Conservation (phyloP, 2,113 vertebrate genomes). For the Atrichornis clamosus region DNA sequence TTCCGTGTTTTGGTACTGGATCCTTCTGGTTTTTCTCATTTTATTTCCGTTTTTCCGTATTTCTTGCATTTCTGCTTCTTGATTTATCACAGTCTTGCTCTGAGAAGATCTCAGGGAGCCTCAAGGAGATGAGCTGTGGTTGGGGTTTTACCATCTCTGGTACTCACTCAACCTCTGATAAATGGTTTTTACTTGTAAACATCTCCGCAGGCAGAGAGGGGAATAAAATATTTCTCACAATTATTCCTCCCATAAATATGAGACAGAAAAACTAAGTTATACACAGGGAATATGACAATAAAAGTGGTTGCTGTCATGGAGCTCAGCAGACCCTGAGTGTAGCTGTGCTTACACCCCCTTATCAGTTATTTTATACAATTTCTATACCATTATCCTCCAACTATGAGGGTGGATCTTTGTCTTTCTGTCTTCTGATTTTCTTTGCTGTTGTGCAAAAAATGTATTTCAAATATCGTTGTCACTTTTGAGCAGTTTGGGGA, state of each 20-base stretch:
- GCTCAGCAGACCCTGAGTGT: background rate
- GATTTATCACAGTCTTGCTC: background rate
- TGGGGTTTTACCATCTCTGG: background rate
- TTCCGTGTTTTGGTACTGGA: background rate
- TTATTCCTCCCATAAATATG: background rate
- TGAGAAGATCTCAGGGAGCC: background rate
- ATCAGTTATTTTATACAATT: background rate
- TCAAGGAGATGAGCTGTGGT: background rate
- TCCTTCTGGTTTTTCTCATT: background rate
- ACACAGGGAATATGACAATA: background rate
- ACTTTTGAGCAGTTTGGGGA: background rate
- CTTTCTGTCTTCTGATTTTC: background rate
- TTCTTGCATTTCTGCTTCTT: background rate
- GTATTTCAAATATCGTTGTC: background rate
- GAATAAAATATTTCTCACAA: background rate
- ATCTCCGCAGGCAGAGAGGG: background rate
- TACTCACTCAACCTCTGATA: background rate
- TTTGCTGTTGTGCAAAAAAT: background rate
- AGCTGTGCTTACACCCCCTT: background rate
- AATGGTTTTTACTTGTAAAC: background rate
- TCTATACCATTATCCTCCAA: background rate
- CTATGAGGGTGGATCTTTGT: background rate
- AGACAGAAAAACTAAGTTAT: background rate
- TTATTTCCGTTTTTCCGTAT: background rate
- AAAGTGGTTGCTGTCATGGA: background rate